Evolutionary conservation across 2,797 vertebrate genomes (phyloP).

Genomic region (Arrhamphus sclerolepis): DNA sequence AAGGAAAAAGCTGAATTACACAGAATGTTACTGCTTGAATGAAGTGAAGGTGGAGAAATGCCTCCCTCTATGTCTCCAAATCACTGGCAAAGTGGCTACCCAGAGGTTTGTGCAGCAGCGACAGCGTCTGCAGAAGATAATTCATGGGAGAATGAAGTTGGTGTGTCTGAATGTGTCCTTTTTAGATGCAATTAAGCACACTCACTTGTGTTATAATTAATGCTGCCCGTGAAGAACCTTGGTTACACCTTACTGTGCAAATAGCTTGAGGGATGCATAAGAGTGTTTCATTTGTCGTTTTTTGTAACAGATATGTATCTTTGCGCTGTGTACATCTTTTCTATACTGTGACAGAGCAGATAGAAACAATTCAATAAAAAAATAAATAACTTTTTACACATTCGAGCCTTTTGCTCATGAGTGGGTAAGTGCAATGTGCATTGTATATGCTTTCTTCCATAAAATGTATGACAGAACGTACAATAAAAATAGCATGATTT

Average conservation of each 20-base stretch:
- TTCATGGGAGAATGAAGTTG: too few relatives aligned
- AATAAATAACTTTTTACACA: too few relatives aligned
- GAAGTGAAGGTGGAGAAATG: not conserved
- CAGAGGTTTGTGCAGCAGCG: not conserved
- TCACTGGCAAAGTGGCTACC: not conserved
- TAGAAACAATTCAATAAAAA: not conserved
- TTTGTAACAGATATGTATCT: not conserved
- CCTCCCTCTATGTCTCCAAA: not conserved
- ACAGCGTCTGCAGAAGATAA: too few relatives aligned
- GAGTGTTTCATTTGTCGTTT: not conserved
- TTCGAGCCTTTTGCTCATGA: too few relatives aligned
- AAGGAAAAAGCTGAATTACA: not conserved
- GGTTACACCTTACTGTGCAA: too few relatives aligned
- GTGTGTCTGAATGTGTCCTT: too few relatives aligned
- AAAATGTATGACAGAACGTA: not conserved
- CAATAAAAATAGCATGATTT: not conserved
- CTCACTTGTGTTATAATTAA: too few relatives aligned
- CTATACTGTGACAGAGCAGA: not conserved
- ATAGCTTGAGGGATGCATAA: too few relatives aligned
- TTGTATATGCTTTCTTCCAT: too few relatives aligned
- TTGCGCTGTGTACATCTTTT: not conserved
- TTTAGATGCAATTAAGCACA: too few relatives aligned
- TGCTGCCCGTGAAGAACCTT: too few relatives aligned
- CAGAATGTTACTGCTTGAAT: not conserved
- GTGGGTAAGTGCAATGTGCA: too few relatives aligned